Base-by-base conservation (phyloP, 2,113 vertebrate genomes). In the Macquaria ambigua region DNA sequence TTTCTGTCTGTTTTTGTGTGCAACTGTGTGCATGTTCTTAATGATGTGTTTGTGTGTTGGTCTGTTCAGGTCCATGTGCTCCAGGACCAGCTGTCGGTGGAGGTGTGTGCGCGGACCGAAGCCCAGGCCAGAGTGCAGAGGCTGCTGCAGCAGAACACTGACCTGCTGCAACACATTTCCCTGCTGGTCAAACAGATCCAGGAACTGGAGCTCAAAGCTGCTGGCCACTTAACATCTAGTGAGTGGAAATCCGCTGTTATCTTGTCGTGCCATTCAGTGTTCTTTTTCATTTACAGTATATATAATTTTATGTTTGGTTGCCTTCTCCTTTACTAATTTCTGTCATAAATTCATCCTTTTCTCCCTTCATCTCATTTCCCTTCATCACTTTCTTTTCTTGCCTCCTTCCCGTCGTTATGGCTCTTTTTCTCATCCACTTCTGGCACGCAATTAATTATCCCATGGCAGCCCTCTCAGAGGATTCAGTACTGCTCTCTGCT, bases 131-230 rank as follows among this genome's bases (percentile, higher is more conserved):
- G 97, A 0, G 97, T 98, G 16, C 97, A 99, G 94, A 97, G 98
- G 93, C 97, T 99, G 58, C 95, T 99, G 91, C 96, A 98, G 77
- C 98, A 99, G 95, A 99, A 99, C 94, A 98, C 97, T 16, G 98
- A 99, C 92, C 94, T 99, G 88, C 96, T 99, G 70, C 97, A 98
- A 73, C 98, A 99, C 91, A 96, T 99, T 89, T 98, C 98, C 0
- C 96, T 99, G 87, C 95, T 99, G 90, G 98, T 99, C 84, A 97
- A 96, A 90, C 98, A 99, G 92, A 97, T 99, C 90, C 98, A 99
- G 93, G 98, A 99, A 84, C 94, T 99, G 91, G 98, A 99, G 94
- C 95, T 98, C 86, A 98, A 98, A 93, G 91, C 98, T 63, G 93
- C 96, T 0, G 97, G 92, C 23, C 90, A 96, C 68, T 94, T 96